Evolutionary conservation across 2,888 invertebrate genomes (phyloP), one percentile per base, ranked within the genome.

Genomic region (Neoaliturus tenellus): DNA sequence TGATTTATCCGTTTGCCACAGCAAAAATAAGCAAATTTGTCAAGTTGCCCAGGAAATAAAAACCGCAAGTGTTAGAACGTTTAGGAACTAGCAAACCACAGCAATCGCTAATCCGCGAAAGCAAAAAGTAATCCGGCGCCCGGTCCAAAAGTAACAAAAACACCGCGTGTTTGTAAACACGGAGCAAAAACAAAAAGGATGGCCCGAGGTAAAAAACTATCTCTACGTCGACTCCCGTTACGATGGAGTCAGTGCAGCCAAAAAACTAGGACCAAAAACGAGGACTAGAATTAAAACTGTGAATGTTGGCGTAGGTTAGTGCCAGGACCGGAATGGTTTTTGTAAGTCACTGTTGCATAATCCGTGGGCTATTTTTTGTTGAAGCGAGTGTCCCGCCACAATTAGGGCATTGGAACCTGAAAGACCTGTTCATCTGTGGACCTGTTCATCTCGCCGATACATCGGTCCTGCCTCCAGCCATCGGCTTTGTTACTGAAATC

Each of bases 241-340:
- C 28, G 10, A 6, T 23, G 33, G 48, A 25, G 6, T 17, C 4
- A 33, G 4, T 8, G 31, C 25, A 3, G 10, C 78, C 55, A 78
- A 78, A 78, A 78, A 78, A 78, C 78, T 78, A 78, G 51, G 55
- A 48, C 78, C 78, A 55, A 78, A 78, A 78, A 48, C 51, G 55
- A 35, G 31, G 55, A 48, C 25, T 78, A 78, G 78, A 78, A 55
- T 78, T 78, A 75, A 78, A 78, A 78, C 78, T 35, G 78, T 75
- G 41, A 75, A 75, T 75, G 75, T 78, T 78, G 78, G 25, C 48
- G 78, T 78, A 78, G 78, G 78, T 78, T 55, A 78, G 78, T 48
- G 35, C 25, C 78, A 4, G 35, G 78, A 35, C 78, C 78, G 78
- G 78, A 78, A 55, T 55, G 78, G 78, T 78, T 78, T 78, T 78